phyloP scores from a whole-genome alignment of 1,140 invertebrate genomes.

The Pogonognathellus flavescens region DNA sequence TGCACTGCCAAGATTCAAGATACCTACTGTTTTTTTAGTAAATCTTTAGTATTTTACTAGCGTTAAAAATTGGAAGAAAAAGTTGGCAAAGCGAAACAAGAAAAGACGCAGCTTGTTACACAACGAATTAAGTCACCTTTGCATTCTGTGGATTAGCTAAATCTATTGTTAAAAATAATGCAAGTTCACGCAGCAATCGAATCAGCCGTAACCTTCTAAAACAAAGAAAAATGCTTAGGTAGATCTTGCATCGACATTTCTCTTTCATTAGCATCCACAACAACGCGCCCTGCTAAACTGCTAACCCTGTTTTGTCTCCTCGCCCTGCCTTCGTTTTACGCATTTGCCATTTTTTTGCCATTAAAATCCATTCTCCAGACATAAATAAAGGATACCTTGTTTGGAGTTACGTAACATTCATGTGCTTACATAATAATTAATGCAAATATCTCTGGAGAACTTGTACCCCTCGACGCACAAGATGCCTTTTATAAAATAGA shows the following conservation, averaged over 20 bases:
- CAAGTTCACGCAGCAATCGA: constrained; percentile 19
- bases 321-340: not conserved
- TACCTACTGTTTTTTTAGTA: no score
- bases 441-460: no score
- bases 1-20: no score
- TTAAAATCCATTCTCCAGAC: not conserved
- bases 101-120: no score
- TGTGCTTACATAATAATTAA: no score
- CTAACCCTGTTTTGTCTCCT: not conserved
- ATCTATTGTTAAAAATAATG: constrained; percentile 9
- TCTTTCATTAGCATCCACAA: not conserved
- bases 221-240: not conserved
- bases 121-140: no score
- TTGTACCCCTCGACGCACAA: no score
- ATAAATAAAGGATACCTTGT: constrained; percentile 4
- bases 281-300: not conserved
- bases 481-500: no score
- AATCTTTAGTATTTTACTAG: no score
- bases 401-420: constrained; percentile 18
- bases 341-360: constrained; percentile 28
- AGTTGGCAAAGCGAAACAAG: no score
- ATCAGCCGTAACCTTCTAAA: constrained; percentile 19
- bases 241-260: not conserved
- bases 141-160: no score
- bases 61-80: no score